phyloP scores from a whole-genome alignment of 2,113 vertebrate genomes.

The Sebastes schlegelii region DNA sequence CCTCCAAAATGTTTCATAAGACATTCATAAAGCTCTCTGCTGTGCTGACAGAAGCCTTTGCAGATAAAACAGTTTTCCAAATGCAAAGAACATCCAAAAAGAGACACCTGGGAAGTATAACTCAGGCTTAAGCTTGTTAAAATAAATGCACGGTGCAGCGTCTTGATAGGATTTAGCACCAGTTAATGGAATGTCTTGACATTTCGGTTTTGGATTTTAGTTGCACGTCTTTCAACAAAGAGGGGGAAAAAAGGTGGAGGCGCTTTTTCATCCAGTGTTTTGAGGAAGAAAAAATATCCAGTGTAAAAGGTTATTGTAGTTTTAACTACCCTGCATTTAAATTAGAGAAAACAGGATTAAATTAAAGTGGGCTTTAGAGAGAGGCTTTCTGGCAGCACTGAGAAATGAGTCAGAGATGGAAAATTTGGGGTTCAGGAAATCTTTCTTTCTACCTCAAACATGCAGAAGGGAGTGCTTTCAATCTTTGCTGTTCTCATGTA shows the following conservation, averaged over 20 bases:
- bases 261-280: constrained; percentile 11
- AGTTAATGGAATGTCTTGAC: constrained; percentile 52
- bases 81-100: constrained; percentile 40
- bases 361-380: constrained; percentile 16
- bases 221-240: constrained; percentile 11
- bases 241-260: not conserved
- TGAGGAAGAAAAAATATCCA: constrained; percentile 2
- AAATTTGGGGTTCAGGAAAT: constrained; percentile 22
- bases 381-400: constrained; percentile 16
- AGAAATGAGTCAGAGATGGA: constrained; percentile 30
- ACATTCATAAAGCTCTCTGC: not conserved
- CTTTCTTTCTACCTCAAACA: constrained; percentile 2
- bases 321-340: constrained; percentile 19
- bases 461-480: constrained; percentile 12
- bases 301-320: constrained; percentile 3
- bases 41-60: constrained; percentile 40
- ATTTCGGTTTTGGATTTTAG: constrained; percentile 24
- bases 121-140: constrained; percentile 51
- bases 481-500: not conserved
- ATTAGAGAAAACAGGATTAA: constrained; percentile 27
- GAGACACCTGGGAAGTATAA: constrained; percentile 68
- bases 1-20: constrained; percentile 33
- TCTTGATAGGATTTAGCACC: constrained; percentile 58
- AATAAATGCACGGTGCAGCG: constrained; percentile 60
- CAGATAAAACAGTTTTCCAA: constrained; percentile 42